phyloP scores from a whole-genome alignment of 1,140 invertebrate genomes.

The Lutraria rhynchaena region DNA sequence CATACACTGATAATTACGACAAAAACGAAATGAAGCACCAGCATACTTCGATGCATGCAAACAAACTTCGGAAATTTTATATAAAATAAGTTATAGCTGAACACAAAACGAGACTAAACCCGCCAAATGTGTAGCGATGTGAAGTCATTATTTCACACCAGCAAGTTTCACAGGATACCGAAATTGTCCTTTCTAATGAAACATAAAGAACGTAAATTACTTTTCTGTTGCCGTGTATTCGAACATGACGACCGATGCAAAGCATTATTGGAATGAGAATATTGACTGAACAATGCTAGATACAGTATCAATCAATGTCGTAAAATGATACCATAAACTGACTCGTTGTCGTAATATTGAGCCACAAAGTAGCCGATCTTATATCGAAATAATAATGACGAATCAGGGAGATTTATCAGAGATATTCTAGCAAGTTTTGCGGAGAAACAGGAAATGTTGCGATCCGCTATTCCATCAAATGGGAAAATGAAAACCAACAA shows the following conservation, averaged over 20 bases:
- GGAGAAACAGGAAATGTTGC: not conserved
- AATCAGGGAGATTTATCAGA: conserved; percentile 16
- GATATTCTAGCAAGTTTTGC: conserved; percentile 13
- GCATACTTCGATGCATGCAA: too few relatives aligned
- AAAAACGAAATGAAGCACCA: too few relatives aligned
- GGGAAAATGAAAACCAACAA: conserved; percentile 17
- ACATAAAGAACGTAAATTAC: not conserved
- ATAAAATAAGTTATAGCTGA: too few relatives aligned
- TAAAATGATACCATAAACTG: conserved; percentile 43
- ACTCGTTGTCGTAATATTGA: conserved; percentile 44
- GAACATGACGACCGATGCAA: not conserved
- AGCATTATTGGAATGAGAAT: not conserved
- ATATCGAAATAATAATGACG: conserved; percentile 38
- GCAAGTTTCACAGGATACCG: not conserved
- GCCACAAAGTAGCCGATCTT: conserved; percentile 45
- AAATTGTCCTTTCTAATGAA: not conserved
- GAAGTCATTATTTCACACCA: too few relatives aligned
- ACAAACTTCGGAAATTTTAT: too few relatives aligned
- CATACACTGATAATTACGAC: too few relatives aligned
- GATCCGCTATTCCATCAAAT: conserved; percentile 25
- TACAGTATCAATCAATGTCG: conserved; percentile 47
- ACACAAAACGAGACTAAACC: too few relatives aligned
- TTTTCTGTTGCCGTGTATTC: not conserved
- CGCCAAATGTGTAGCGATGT: too few relatives aligned
- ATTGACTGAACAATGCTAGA: conserved; percentile 27